Evolutionary conservation across 2,888 invertebrate genomes (phyloP), one percentile per base, ranked within the genome.

Genomic region (Neoscelio sp.): DNA sequence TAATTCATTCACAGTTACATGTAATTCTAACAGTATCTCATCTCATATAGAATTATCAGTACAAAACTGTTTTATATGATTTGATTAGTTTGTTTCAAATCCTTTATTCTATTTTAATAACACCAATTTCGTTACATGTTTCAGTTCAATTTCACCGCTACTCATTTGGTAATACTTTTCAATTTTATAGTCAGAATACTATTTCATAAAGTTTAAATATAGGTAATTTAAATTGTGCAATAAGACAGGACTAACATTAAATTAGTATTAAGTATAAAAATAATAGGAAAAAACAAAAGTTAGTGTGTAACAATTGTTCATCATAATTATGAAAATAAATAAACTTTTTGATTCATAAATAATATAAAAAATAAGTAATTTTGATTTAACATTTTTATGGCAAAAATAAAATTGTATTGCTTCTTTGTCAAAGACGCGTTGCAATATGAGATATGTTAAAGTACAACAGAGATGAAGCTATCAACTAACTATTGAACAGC

Each of bases 401-500:
- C 26, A 26, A 23, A 50, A 58, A 3, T 40, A 6, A 12, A 44
- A 23, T 42, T 48, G 20, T 40, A 54, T 30, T 23, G 44, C 28
- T 20, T 30, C 2, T 10, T 20, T 10, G 68, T 68, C 44, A 48
- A 48, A 46, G 48, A 40, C 15, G 56, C 68, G 38, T n/a, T 17
- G 50, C 35, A 28, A 28, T 40, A 30, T 38, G 38, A 17, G 42
- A 38, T 54, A 23, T 33, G 17, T 67, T 35, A 35, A 10, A 33
- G 33, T 2, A 33, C 3, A 12, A 13, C 5, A 12, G 13, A 18
- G 40, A 65, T 65, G 38, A 71, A 60, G 52, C 33, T 54, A 62
- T 71, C 54, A 28, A 33, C 42, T 35, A 52, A 62, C 50, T 26
- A 71, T 71, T 58, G 62, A 71, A 46, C 62, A 46, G 60, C 60